Base-by-base conservation (phyloP, 2,888 invertebrate genomes). In the Lochmaea capreae region DNA sequence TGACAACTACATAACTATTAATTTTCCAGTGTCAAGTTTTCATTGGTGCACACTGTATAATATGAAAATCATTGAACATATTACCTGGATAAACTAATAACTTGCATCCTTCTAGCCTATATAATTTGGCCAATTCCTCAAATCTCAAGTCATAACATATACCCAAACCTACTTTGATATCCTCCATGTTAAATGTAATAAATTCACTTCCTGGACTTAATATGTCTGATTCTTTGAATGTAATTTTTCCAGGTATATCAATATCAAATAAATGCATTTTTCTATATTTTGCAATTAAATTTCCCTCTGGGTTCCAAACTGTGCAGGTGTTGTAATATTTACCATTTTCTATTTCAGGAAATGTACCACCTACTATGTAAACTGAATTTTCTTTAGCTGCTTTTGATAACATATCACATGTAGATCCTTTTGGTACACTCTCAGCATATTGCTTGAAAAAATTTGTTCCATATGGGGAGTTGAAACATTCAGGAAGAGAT, bases 221-320 rank as follows among this genome's bases (percentile, higher is more conserved):
- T 0, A 93, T 92, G 72, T 96, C 95, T 0, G 97, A 98, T 86
- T 98, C 98, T 83, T 95, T 94, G 85, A 98, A 98, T 0, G 92
- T 93, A n/a, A 98, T 95, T 84, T 95, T 94, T 58, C 94, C 95
- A 67, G 97, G 97, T 67, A 99, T 94, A 85, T 98, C 95, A 81
- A 99, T 97, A 87, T 99, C 98, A 87, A 98, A 98, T 63, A 98
- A 89, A 87, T 98, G 98, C 85, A 97, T 90, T 90, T 98, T 98
- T 76, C 97, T 90, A 84, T 95, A 93, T 82, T 92, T 93, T 0
- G 93, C 94, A 65, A 98, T 87, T 63, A 98, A 84, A 73, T 92
- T 88, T 14, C 98, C 98, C 33, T 89, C 86, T 0, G 92, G 92
- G 82, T 92, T 91, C 94, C 95, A 98, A 1, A 97, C 92, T 0